phyloP scores from a whole-genome alignment of 2,888 invertebrate genomes.

The Caenorhabditis drosophilae region DNA sequence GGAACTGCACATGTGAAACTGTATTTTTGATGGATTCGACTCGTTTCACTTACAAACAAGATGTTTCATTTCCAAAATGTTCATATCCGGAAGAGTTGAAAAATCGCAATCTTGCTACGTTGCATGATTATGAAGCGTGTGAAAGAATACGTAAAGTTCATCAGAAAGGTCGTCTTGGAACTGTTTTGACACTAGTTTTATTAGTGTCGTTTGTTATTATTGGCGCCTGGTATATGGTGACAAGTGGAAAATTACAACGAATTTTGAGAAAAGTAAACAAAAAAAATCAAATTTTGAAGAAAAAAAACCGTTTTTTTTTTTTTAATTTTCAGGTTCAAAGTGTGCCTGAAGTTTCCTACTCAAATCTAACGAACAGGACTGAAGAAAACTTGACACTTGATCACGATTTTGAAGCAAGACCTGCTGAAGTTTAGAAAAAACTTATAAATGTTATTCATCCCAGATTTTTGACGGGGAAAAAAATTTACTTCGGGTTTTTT shows the following conservation, averaged over 20 bases:
- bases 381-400: slow-evolving; percentile 38
- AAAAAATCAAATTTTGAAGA: neutral
- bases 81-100: slow-evolving; percentile 11
- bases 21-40: slow-evolving; percentile 28
- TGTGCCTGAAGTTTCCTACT: slow-evolving; percentile 38
- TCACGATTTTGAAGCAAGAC: slow-evolving; percentile 43
- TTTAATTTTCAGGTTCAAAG: slow-evolving; percentile 24
- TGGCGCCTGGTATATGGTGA: slow-evolving; percentile 11
- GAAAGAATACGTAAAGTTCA: slow-evolving; percentile 5
- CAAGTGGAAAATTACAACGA: slow-evolving; percentile 16
- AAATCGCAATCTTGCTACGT: slow-evolving; percentile 10
- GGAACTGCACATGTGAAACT: slow-evolving; percentile 43
- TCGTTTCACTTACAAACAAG: slow-evolving; percentile 26
- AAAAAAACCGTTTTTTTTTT: neutral
- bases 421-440: slow-evolving; percentile 49
- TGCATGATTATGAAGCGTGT: slow-evolving; percentile 27
- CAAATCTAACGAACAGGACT: slow-evolving; percentile 32
- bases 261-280: slow-evolving; percentile 7
- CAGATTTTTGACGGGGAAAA: no score
- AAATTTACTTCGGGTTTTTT: no score
- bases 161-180: slow-evolving; percentile 7
- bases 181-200: slow-evolving; percentile 18
- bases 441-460: no score
- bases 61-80: slow-evolving; percentile 21
- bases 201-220: slow-evolving; percentile 10